Conservation (phyloP, 2,113 vertebrate species). For the Brachirus orientalis region DNA sequence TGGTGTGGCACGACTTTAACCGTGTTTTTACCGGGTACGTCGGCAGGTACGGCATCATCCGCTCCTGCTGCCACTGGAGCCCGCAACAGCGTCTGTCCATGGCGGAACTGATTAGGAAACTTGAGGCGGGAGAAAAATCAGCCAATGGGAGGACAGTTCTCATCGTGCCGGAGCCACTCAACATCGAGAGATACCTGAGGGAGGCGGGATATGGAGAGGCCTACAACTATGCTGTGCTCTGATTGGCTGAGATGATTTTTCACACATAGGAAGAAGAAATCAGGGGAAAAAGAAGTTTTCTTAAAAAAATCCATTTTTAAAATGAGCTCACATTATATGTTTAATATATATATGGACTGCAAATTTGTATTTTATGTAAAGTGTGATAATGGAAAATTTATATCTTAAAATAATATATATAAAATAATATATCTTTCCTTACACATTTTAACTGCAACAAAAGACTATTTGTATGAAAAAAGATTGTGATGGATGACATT, state of each 20-base stretch:
- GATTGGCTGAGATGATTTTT: conserved; percentile 39
- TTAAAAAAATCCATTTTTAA: too few relatives aligned
- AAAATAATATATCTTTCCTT: too few relatives aligned
- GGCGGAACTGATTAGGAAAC: conserved; percentile 67
- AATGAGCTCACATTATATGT: not conserved
- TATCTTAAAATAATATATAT: too few relatives aligned
- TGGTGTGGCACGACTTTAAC: not conserved
- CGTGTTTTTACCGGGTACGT: not conserved
- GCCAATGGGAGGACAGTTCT: conserved; percentile 83
- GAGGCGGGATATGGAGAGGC: conserved; percentile 77
- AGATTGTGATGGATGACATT: too few relatives aligned
- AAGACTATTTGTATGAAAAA: not conserved
- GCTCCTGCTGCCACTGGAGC: conserved; percentile 86
- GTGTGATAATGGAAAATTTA: too few relatives aligned
- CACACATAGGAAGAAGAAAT: too few relatives aligned
- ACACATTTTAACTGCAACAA: too few relatives aligned
- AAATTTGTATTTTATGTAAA: conserved; percentile 12
- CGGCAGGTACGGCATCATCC: conserved; percentile 85
- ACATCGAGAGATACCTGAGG: conserved; percentile 72
- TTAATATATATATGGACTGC: conserved; percentile 36
- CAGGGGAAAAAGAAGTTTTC: too few relatives aligned
- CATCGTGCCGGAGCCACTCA: conserved; percentile 79
- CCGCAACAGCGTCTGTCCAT: conserved; percentile 69
- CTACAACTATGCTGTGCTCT: conserved; percentile 68
- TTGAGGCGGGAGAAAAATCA: conserved; percentile 73